Base-by-base conservation (phyloP, 2,888 invertebrate species). In the Cheilosia soror region DNA sequence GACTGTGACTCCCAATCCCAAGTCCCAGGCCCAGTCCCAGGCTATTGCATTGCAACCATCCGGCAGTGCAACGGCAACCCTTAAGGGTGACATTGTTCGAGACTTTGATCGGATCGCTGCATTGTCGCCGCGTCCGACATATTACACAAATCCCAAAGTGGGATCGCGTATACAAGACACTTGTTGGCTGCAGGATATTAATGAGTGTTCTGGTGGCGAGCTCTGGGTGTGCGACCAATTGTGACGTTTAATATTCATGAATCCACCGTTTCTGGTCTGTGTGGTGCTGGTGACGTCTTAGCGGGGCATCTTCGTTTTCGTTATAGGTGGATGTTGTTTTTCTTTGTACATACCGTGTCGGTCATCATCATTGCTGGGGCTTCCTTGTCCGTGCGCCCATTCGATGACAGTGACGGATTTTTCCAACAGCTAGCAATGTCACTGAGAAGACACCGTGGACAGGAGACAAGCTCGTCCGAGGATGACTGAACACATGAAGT, bases 181-280 rank as follows among this genome's bases (percentile, higher is more conserved):
- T 85, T 85, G 85, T 85, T 81, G 81, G 76, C 85, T 81, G 55
- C 81, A 85, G 85, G 85, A 85, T 81, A 85, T 84, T 84, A 84
- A 84, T 81, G 76, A 80, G 75, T 60, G 72, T 55, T 80, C 80
- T 63, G 73, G 42, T 65, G 79, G 13, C 27, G 42, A 55, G 71
- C 68, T 53, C 84, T 81, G 76, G 76, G 76, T 85, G 85, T 85
- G 85, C 85, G 85, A 73, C 85, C 85, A 85, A 81, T 85, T 85
- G 85, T 85, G 85, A 85, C 85, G 85, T 85, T 85, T 85, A 85
- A 85, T 85, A 85, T 85, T 85, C 85, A 85, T 85, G 85, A 85
- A 57, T 81, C 42, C 71, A 71, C 4, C 58, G 58, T 51, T 51
- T 60, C 63, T 11, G 3, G 60, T 42, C 60, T 68, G 53, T 47